Conservation (phyloP, 2,113 vertebrate genomes). For the Anser cygnoides region DNA sequence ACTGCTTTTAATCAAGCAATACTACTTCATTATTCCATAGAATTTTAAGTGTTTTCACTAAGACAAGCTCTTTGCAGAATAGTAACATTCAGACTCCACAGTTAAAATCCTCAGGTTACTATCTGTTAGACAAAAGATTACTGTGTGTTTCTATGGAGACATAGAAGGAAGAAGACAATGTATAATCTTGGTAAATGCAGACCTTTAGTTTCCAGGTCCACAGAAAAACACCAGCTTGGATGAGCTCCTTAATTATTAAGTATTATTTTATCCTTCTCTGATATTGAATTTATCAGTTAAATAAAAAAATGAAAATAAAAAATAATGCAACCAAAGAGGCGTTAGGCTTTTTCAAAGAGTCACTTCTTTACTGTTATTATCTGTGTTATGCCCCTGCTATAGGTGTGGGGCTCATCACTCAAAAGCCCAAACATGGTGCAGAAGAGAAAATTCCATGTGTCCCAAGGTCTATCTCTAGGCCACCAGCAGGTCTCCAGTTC, state of each 20-base stretch:
- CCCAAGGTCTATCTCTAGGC: neutral
- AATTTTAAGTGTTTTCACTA: neutral
- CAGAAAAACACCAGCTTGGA: neutral
- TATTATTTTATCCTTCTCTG: neutral
- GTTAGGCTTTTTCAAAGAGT: neutral
- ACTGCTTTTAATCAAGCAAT: neutral
- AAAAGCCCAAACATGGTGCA: neutral
- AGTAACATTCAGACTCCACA: neutral
- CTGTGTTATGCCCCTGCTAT: neutral
- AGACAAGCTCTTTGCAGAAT: neutral
- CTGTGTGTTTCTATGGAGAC: constrained; percentile 42
- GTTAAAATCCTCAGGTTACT: neutral
- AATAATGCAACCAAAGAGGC: neutral
- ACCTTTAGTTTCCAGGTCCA: neutral
- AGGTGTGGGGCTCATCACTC: neutral
- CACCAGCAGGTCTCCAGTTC: neutral
- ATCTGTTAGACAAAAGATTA: neutral
- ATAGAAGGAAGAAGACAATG: neutral
- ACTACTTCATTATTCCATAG: neutral
- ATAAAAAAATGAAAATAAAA: too few relatives aligned
- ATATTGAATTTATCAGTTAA: neutral
- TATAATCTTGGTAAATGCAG: neutral
- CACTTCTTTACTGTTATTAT: neutral
- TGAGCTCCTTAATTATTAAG: neutral
- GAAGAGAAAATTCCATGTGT: neutral